phyloP scores from a whole-genome alignment of 2,113 vertebrate species.

The Theristicus caerulescens region DNA sequence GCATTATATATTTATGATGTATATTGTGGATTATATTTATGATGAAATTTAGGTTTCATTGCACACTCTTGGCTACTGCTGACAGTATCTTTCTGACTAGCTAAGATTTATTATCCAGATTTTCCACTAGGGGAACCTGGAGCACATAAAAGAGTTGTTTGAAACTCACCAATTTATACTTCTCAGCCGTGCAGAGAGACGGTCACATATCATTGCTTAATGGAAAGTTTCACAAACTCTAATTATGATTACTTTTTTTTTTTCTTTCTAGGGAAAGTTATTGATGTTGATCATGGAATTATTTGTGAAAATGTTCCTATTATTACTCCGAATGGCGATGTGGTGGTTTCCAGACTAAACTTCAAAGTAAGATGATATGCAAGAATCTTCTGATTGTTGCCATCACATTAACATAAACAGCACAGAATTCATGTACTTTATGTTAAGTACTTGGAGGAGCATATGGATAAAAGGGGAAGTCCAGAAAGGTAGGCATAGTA shows the following conservation, averaged over 20 bases:
- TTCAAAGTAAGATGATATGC: conserved; percentile 88
- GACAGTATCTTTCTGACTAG: not conserved
- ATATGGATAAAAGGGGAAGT: conserved; percentile 73
- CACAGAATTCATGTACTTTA: conserved; percentile 73
- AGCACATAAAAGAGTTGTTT: not conserved
- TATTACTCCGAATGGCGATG: conserved; percentile 95
- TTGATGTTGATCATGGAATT: conserved; percentile 97
- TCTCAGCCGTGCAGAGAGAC: not conserved
- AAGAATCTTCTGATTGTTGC: conserved; percentile 76
- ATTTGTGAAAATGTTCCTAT: conserved; percentile 96
- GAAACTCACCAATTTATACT: not conserved
- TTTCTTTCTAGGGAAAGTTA: conserved; percentile 85
- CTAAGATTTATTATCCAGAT: not conserved
- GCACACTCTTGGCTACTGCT: not conserved
- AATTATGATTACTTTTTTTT: not conserved
- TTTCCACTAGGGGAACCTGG: not conserved
- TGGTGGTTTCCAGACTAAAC: conserved; percentile 94
- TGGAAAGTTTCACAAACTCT: conserved; percentile 4
- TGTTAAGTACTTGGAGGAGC: conserved; percentile 75
- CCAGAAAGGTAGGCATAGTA: conserved; percentile 76
- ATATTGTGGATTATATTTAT: not conserved
- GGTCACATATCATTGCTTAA: not conserved
- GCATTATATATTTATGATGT: not conserved
- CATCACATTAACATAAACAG: conserved; percentile 73
- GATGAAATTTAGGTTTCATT: not conserved